These are phyloP conservation scores for Actinernus sp. DNA, from an alignment of 92 coral and sea anemone species.

Conservation along the genomic window DNA sequence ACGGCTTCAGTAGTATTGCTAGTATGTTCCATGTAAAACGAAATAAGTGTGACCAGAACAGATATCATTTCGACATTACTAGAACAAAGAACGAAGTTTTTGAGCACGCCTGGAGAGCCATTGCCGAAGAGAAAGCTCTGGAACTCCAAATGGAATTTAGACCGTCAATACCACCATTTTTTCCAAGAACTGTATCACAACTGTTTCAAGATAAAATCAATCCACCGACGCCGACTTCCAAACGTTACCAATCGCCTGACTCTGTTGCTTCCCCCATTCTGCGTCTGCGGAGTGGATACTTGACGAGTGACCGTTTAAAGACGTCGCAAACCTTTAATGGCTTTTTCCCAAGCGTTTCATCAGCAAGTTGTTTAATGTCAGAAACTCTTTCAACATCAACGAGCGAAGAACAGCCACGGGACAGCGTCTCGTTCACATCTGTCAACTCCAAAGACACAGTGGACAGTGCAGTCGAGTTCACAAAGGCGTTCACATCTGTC, in stretches of 20 bases:
- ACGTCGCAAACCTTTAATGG: constrained; percentile 1
- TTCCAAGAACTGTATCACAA: background rate
- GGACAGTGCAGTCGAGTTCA: background rate
- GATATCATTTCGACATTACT: constrained; percentile 7
- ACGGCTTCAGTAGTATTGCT: background rate
- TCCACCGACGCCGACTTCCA: background rate
- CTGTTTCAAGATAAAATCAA: background rate
- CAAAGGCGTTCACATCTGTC: background rate
- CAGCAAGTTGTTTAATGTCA: background rate
- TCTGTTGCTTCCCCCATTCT: background rate
- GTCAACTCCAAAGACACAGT: background rate
- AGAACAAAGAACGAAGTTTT: constrained; percentile 23
- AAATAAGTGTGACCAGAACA: background rate
- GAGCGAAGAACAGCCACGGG: background rate
- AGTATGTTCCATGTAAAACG: background rate
- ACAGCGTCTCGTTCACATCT: no score
- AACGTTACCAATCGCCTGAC: background rate
- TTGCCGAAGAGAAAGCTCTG: constrained; percentile 35
- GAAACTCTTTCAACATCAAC: background rate
- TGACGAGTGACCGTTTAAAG: background rate
- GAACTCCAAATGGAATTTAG: constrained; percentile 4
- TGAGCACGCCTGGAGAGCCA: constrained; percentile 16
- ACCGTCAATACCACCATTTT: constrained; percentile 3
- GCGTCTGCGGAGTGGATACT: background rate
- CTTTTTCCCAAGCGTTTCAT: background rate